These are phyloP conservation scores for Nomada fucata DNA, from an alignment of 2,888 invertebrate species.

Conservation along the genomic window DNA sequence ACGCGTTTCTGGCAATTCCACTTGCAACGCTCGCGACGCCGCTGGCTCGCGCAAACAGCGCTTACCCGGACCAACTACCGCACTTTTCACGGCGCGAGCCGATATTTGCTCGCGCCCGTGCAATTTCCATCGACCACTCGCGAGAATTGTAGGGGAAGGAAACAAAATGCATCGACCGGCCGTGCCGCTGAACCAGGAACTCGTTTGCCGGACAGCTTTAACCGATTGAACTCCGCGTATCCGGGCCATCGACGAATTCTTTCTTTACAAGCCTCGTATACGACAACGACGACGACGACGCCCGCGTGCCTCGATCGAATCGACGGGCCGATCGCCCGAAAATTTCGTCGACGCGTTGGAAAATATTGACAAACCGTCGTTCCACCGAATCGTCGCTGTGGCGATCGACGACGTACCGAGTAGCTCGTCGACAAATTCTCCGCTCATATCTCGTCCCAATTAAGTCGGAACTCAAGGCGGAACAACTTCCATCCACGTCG, in stretches of 20 bases:
- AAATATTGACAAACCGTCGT: not conserved
- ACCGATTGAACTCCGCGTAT: not conserved
- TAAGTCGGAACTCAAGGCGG: no score
- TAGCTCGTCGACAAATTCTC: no score
- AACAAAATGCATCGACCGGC: not conserved
- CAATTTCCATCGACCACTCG: not conserved
- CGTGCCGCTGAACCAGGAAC: constrained; percentile 6
- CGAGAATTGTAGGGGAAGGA: not conserved
- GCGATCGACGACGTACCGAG: no score
- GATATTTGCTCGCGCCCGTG: not conserved
- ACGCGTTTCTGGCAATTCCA: not conserved
- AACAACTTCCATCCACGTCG: no score
- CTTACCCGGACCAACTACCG: not conserved
- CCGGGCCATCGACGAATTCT: not conserved
- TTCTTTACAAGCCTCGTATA: constrained; percentile 1
- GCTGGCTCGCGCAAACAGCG: not conserved
- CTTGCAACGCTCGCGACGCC: not conserved
- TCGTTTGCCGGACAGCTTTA: constrained; percentile 1
- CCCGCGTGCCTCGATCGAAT: not conserved
- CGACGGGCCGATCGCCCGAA: not conserved
- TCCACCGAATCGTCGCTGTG: no score
- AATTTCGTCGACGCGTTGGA: not conserved
- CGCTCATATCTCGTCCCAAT: no score
- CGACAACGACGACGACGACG: not conserved
- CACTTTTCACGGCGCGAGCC: not conserved